These are phyloP conservation scores for Megaustenia siamemsis DNA, from an alignment of 2,888 invertebrate genomes.

Conservation along the genomic window DNA sequence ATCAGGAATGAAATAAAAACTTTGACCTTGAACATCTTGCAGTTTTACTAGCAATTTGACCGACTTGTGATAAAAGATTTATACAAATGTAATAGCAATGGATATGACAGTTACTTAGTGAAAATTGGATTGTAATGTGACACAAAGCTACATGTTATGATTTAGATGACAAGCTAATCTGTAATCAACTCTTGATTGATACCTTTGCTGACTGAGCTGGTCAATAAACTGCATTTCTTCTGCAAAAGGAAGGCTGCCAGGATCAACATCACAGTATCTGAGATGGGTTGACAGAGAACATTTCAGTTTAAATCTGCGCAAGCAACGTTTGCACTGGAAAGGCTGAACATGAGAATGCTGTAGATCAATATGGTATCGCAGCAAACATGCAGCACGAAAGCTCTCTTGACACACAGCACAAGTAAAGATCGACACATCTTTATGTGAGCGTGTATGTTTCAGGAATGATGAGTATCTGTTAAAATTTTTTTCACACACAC, in stretches of 20 bases:
- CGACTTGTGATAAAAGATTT: too few species aligned
- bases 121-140: too few species aligned
- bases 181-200: too few species aligned
- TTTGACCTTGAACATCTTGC: too few species aligned
- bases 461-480: slow-evolving; percentile 28
- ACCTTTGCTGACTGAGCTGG: slow-evolving; percentile 55
- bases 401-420: slow-evolving; percentile 56
- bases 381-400: slow-evolving; percentile 48
- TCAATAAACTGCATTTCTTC: slow-evolving; percentile 53
- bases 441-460: slow-evolving; percentile 41
- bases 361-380: slow-evolving; percentile 51
- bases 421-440: slow-evolving; percentile 31
- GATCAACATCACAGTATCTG: slow-evolving; percentile 53
- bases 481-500: slow-evolving; percentile 32
- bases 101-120: too few species aligned
- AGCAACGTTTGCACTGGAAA: slow-evolving; percentile 54
- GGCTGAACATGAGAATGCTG: slow-evolving; percentile 51
- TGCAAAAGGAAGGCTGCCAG: slow-evolving; percentile 49
- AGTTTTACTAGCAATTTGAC: too few species aligned
- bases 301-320: slow-evolving; percentile 54
- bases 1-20: too few species aligned
- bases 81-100: too few species aligned
- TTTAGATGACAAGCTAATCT: too few species aligned
- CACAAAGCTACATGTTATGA: too few species aligned
- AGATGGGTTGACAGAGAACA: slow-evolving; percentile 53